Conservation (phyloP, 2,113 vertebrate species). For the Corythornis cristatus region DNA sequence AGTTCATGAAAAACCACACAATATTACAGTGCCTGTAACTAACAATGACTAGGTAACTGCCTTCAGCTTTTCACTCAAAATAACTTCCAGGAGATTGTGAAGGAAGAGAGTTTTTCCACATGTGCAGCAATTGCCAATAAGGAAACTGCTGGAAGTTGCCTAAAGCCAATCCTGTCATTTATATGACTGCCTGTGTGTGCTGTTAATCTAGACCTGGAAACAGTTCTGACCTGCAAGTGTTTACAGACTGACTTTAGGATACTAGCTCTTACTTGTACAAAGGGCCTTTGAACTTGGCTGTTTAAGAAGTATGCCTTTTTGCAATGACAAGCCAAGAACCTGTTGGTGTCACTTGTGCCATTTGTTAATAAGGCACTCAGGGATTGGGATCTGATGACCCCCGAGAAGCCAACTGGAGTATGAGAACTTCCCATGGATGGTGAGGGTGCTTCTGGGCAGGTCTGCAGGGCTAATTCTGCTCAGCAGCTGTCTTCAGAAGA, state of each 20-base stretch:
- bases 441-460: background rate
- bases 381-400: background rate
- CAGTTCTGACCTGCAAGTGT: background rate
- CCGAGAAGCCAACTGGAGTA: background rate
- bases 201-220: background rate
- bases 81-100: background rate
- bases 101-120: background rate
- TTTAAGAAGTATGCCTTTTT: background rate
- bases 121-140: background rate
- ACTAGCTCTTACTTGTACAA: background rate
- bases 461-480: background rate
- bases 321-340: background rate
- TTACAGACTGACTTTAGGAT: background rate
- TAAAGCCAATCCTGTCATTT: background rate
- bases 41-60: background rate
- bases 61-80: background rate
- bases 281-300: background rate
- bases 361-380: background rate
- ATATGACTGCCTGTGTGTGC: background rate
- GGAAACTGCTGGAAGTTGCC: background rate
- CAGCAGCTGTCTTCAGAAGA: background rate
- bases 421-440: background rate
- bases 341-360: background rate
- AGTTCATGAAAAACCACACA: background rate
- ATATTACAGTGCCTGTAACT: background rate